These are phyloP conservation scores for Mylabris phalerata DNA, from an alignment of 1,140 invertebrate species.

Conservation along the genomic window DNA sequence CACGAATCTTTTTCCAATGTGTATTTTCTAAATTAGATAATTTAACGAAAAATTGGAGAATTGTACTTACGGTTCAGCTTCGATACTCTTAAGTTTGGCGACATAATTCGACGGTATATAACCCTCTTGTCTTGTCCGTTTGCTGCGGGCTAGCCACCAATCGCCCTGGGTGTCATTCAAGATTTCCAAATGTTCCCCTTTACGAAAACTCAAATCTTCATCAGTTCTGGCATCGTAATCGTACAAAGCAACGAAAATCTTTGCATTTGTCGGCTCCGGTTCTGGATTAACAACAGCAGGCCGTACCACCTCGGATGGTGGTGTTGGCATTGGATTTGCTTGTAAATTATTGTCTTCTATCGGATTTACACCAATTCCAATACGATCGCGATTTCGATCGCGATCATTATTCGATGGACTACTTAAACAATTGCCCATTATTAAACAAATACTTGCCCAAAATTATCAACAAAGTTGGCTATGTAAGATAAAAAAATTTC, in stretches of 20 bases:
- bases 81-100: constrained; percentile 96
- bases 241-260: constrained; percentile 95
- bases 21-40: too few species aligned
- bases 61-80: constrained; percentile 94
- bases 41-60: too few species aligned
- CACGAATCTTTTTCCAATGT: too few species aligned
- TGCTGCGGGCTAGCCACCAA: constrained; percentile 97
- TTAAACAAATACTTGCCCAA: constrained; percentile 8
- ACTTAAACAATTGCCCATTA: constrained; percentile 68
- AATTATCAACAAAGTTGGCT: too few species aligned
- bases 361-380: constrained; percentile 31
- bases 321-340: constrained; percentile 56
- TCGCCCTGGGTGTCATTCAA: constrained; percentile 96
- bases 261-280: constrained; percentile 59
- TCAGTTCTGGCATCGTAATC: constrained; percentile 99
- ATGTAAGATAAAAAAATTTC: too few species aligned
- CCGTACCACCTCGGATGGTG: constrained; percentile 55
- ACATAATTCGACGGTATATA: constrained; percentile 99
- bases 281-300: constrained; percentile 55
- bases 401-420: constrained; percentile 57
- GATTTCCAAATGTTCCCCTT: constrained; percentile 97
- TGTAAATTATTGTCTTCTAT: constrained; percentile 55
- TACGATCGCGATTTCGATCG: constrained; percentile 49
- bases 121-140: constrained; percentile 89
- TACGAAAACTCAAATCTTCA: constrained; percentile 96